phyloP scores from a whole-genome alignment of 2,797 vertebrate genomes.

The Acomys russatus region DNA sequence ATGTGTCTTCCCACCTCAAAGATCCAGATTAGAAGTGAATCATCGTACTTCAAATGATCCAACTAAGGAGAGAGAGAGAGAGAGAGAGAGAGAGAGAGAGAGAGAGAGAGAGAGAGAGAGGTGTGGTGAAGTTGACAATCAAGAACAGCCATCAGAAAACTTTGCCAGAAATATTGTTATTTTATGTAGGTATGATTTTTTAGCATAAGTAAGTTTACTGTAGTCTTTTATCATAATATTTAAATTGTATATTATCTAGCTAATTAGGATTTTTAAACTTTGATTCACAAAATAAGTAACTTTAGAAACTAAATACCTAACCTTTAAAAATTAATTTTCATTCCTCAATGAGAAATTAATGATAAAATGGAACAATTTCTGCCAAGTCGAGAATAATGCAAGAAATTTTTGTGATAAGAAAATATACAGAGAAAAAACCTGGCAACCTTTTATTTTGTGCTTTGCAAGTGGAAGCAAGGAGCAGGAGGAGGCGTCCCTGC shows the following conservation, averaged over 20 bases:
- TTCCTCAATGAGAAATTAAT: slow-evolving; percentile 24
- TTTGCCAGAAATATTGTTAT: background rate
- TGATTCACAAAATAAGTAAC: background rate
- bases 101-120: too few species aligned
- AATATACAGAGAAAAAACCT: background rate
- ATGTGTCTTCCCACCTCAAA: background rate
- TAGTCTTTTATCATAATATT: background rate
- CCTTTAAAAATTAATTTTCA: background rate
- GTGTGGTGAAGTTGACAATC: background rate
- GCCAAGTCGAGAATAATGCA: background rate
- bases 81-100: too few species aligned
- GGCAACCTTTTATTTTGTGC: background rate
- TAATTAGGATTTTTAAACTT: slow-evolving; percentile 33
- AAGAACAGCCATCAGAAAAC: background rate
- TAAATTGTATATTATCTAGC: background rate
- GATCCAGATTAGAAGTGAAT: background rate
- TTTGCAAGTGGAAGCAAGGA: slow-evolving; percentile 19
- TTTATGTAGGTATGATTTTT: background rate
- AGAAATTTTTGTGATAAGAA: background rate
- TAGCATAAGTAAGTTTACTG: background rate
- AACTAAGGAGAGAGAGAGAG: background rate
- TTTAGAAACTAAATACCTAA: background rate
- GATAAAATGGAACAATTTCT: background rate
- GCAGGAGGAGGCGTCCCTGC: slow-evolving; percentile 11
- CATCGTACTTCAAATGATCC: background rate